Conservation (phyloP, 2,888 invertebrate genomes). For the Eremobia ochroleuca region DNA sequence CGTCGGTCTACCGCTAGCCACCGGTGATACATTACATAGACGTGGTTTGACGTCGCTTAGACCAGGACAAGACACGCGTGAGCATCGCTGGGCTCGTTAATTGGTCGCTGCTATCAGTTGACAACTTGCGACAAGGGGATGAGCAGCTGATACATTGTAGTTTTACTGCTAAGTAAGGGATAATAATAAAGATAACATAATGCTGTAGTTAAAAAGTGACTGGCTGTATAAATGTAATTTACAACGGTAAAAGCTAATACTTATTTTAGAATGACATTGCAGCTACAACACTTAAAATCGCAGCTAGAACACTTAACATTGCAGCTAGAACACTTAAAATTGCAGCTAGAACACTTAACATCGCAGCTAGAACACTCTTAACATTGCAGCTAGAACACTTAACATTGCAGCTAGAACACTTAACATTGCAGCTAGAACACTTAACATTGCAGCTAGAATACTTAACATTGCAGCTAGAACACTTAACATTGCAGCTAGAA, state of each 20-base stretch:
- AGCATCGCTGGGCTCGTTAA: conserved; percentile 43
- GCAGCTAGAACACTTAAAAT: too few species aligned
- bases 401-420: not conserved
- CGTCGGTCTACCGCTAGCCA: not conserved
- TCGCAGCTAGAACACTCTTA: too few species aligned
- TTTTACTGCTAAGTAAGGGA: conserved; percentile 33
- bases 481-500: not conserved
- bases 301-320: not conserved
- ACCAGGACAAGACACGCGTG: conserved; percentile 16
- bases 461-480: conserved; percentile 1
- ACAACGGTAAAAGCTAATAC: not conserved
- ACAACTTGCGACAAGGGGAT: conserved; percentile 33
- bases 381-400: conserved; percentile 3
- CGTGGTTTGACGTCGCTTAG: conserved; percentile 15
- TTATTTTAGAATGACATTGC: not conserved
- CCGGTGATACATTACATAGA: conserved; percentile 28
- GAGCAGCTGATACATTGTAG: conserved; percentile 42
- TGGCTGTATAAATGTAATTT: not conserved
- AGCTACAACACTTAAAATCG: conserved; percentile 1
- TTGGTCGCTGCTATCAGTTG: conserved; percentile 52
- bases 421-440: not conserved
- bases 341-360: conserved; percentile 1
- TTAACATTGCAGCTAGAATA: too few species aligned
- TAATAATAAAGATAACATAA: conserved; percentile 14
- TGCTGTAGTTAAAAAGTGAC: not conserved